Percentiles rank a stretch among this genome's conserved stretches.
Conservation (phyloP, 2,113 vertebrate species). For the Sminthopsis crassicaudata region DNA sequence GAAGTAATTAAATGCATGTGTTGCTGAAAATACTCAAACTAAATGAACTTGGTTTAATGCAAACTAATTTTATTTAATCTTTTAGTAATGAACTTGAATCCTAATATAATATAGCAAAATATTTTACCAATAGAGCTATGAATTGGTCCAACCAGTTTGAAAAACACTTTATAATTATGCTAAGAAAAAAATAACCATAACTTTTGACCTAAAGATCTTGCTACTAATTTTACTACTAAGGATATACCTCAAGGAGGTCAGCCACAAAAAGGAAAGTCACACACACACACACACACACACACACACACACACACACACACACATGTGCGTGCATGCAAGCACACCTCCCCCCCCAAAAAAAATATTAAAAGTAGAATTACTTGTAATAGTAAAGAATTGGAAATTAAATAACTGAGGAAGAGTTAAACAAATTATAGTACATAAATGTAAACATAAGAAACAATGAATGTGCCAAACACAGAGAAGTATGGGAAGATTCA, state of each 20-base stretch:
- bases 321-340: too few relatives aligned
- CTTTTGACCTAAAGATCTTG: background rate
- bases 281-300: too few relatives aligned
- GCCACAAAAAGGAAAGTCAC: background rate
- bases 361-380: background rate
- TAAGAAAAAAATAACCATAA: background rate
- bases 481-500: background rate
- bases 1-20: background rate
- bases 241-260: background rate
- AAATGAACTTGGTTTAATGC: background rate
- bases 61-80: background rate
- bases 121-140: background rate
- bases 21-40: background rate
- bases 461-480: background rate
- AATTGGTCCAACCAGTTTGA: background rate
- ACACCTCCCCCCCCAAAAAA: too few relatives aligned
- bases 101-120: background rate
- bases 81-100: background rate
- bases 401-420: background rate
- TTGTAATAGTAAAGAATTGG: background rate
- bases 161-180: background rate
- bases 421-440: background rate
- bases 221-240: background rate
- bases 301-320: too few relatives aligned
- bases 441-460: background rate